These are phyloP conservation scores for Micropoecilia bifurca DNA, from an alignment of 2,797 vertebrate species.

Conservation along the genomic window DNA sequence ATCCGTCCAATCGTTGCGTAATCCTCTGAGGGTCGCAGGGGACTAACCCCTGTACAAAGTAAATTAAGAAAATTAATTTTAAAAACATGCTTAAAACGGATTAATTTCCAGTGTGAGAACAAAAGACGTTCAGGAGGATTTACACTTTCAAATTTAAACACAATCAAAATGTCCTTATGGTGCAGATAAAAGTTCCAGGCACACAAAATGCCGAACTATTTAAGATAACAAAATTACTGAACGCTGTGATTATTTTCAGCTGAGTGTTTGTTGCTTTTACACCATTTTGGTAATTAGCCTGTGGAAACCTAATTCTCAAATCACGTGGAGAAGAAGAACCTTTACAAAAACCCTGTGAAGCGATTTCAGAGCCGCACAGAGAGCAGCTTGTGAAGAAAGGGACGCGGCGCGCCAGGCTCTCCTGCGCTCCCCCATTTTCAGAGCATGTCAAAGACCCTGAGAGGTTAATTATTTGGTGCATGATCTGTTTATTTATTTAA, in stretches of 20 bases:
- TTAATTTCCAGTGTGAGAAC: background rate
- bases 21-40: background rate
- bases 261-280: background rate
- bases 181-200: background rate
- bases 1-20: background rate
- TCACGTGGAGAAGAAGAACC: background rate
- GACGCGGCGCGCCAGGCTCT: conserved; percentile 7
- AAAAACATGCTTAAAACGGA: background rate
- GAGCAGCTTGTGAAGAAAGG: conserved; percentile 23
- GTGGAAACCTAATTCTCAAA: background rate
- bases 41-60: background rate
- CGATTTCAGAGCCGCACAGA: conserved; percentile 23
- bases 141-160: background rate
- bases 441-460: conserved; percentile 74
- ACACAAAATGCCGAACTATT: background rate
- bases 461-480: conserved; percentile 81
- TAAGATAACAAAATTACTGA: background rate
- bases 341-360: background rate
- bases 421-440: conserved; percentile 51
- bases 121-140: background rate
- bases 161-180: background rate
- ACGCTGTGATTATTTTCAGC: background rate
- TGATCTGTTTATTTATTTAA: conserved; percentile 82
- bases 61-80: background rate
- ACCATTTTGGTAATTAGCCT: background rate